Evolutionary conservation across 1,140 invertebrate genomes (phyloP).

Genomic region (Philaenus spumarius): DNA sequence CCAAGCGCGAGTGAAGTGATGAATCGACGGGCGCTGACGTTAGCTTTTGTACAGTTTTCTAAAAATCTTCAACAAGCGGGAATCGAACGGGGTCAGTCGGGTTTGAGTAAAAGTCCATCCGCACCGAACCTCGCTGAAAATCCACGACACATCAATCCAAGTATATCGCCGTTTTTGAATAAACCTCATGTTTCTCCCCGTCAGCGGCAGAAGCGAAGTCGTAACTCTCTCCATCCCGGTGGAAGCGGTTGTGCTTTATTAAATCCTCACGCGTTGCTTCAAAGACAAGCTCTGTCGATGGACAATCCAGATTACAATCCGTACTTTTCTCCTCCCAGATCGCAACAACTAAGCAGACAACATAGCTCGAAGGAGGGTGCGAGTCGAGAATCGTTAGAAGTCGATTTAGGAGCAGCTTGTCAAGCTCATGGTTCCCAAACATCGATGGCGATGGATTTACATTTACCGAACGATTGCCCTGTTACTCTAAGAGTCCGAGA

Average conservation of each 20-base stretch:
- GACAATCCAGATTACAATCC: conserved; percentile 42
- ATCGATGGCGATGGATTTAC: conserved; percentile 65
- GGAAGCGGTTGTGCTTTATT: conserved; percentile 45
- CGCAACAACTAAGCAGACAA: conserved; percentile 23
- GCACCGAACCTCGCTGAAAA: conserved; percentile 44
- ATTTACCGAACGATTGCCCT: conserved; percentile 54
- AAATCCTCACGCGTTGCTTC: conserved; percentile 43
- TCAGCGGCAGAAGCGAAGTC: conserved; percentile 25
- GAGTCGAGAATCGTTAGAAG: conserved; percentile 27
- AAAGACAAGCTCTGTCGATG: conserved; percentile 57
- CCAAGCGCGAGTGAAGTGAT: conserved; percentile 13
- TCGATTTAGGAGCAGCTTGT: conserved; percentile 25
- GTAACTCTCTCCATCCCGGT: conserved; percentile 23
- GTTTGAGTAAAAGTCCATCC: conserved; percentile 46
- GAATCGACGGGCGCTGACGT: conserved; percentile 54
- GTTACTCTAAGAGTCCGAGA: conserved; percentile 62
- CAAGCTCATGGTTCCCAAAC: conserved; percentile 50
- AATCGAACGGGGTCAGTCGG: conserved; percentile 3
- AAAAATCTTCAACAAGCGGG: conserved; percentile 46
- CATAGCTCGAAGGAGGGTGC: conserved; percentile 22
- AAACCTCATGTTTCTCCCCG: conserved; percentile 42
- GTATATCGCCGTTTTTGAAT: conserved; percentile 2
- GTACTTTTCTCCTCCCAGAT: conserved; percentile 30
- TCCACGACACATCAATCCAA: neutral
- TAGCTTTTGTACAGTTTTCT: conserved; percentile 62